phyloP scores from a whole-genome alignment of 2,113 vertebrate genomes.

The Oreochromis aureus region DNA sequence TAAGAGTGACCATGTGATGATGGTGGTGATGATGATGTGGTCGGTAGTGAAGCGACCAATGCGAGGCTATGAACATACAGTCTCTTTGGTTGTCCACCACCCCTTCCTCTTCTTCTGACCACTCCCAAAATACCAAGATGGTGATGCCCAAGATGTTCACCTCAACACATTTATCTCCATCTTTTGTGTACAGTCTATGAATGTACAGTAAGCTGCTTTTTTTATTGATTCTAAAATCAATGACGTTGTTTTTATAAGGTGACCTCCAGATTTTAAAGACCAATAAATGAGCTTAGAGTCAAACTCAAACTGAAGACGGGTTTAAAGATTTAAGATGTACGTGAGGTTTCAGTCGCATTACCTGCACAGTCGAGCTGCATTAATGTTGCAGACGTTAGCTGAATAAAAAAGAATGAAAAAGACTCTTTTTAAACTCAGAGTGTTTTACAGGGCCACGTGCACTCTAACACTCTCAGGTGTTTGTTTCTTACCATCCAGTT shows the following conservation, averaged over 20 bases:
- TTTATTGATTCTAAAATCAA: not conserved
- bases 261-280: not conserved
- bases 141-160: not conserved
- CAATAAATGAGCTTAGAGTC: not conserved
- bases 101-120: not conserved
- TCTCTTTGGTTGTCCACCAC: not conserved
- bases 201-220: not conserved
- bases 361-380: accelerated
- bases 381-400: not conserved
- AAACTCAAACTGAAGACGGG: accelerated
- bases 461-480: not conserved
- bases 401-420: not conserved
- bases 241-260: not conserved
- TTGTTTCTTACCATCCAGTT: not conserved
- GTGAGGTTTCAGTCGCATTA: not conserved
- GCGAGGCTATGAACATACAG: accelerated
- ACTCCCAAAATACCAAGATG: not conserved
- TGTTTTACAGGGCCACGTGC: not conserved
- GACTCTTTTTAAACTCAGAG: not conserved
- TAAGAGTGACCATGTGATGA: not conserved
- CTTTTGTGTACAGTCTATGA: not conserved
- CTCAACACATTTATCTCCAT: not conserved
- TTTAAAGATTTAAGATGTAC: not conserved
- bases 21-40: not conserved
- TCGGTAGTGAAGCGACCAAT: not conserved